Conservation (phyloP, 2,113 vertebrate genomes). For the Plectropomus leopardus region DNA sequence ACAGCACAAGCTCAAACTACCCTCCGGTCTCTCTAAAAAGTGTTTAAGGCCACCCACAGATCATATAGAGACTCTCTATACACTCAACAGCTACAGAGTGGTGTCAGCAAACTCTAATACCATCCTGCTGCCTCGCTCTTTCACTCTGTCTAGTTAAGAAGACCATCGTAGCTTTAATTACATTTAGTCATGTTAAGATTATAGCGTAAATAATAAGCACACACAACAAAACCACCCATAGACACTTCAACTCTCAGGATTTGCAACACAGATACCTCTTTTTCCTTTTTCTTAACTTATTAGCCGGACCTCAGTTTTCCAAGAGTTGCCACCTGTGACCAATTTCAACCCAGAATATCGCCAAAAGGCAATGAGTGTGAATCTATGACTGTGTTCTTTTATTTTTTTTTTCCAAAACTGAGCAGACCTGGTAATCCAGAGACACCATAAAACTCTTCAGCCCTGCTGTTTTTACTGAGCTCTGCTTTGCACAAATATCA, state of each 20-base stretch:
- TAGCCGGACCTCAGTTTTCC: conserved; percentile 5
- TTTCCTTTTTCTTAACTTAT: not conserved
- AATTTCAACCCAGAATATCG: conserved; percentile 10
- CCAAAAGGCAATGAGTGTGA: not conserved
- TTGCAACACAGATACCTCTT: not conserved
- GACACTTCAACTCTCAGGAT: not conserved
- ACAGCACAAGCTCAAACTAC: conserved; percentile 62
- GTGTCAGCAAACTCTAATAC: conserved; percentile 66
- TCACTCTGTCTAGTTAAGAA: conserved; percentile 10
- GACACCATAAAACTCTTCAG: conserved; percentile 41
- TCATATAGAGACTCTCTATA: conserved; percentile 69
- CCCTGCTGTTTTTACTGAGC: conserved; percentile 33
- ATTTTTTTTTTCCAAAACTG: conserved; percentile 37
- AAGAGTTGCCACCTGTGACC: conserved; percentile 32
- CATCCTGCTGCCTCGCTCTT: conserved; percentile 26
- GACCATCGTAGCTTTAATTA: conserved; percentile 15
- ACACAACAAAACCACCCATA: conserved; percentile 7
- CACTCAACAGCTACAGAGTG: conserved; percentile 45
- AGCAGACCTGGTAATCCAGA: conserved; percentile 51
- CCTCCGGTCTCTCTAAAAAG: conserved; percentile 46
- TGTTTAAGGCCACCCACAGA: conserved; percentile 77
- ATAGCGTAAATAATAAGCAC: no score
- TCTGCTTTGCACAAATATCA: conserved; percentile 32
- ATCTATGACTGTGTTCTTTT: conserved; percentile 29
- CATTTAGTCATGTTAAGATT: conserved; percentile 11